Evolutionary conservation across 2,888 invertebrate genomes (phyloP).

Genomic region (Lasioglossum leucozonium): DNA sequence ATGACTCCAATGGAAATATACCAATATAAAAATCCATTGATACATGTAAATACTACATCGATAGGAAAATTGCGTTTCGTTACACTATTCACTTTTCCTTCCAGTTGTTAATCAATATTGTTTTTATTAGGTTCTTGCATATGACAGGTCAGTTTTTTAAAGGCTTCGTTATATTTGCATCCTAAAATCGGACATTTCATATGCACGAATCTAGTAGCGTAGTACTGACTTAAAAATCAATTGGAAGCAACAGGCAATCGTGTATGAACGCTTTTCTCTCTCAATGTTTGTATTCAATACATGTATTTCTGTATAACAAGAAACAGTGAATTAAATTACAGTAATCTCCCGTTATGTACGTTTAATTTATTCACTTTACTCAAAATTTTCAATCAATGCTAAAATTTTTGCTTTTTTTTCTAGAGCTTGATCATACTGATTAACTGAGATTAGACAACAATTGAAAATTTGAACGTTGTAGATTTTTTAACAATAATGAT

Average conservation of each 20-base stretch:
- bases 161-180: neutral
- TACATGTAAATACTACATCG: constrained; percentile 4
- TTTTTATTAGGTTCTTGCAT: neutral
- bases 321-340: neutral
- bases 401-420: neutral
- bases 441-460: neutral
- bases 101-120: neutral
- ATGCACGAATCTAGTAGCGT: neutral
- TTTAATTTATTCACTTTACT: neutral
- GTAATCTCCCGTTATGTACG: constrained; percentile 6
- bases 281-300: constrained; percentile 1
- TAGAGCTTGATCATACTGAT: neutral
- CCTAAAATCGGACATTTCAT: neutral
- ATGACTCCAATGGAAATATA: constrained; percentile 60
- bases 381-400: neutral
- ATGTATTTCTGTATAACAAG: constrained; percentile 20
- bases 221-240: neutral
- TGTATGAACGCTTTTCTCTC: neutral
- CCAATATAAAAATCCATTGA: constrained; percentile 36
- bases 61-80: neutral
- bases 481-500: neutral
- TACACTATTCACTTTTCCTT: neutral
- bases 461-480: neutral
- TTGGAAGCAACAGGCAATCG: neutral
- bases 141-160: neutral